These are phyloP conservation scores for Pseudomugil tenellus DNA, from an alignment of 2,797 vertebrate species.

Conservation along the genomic window DNA sequence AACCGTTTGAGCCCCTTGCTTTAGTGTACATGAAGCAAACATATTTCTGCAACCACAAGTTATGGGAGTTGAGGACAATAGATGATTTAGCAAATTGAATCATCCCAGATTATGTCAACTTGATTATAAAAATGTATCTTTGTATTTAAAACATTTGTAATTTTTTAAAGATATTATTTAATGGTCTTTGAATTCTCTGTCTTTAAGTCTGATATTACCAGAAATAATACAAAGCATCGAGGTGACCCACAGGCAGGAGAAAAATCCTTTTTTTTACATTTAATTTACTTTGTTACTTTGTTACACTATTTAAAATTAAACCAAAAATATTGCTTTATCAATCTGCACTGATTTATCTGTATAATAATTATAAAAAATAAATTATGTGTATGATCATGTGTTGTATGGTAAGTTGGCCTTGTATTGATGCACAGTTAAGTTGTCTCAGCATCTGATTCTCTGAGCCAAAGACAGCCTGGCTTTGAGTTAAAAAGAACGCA, in stretches of 20 bases:
- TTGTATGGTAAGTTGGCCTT: slow-evolving; percentile 3
- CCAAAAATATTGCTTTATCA: not conserved
- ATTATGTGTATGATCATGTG: slow-evolving; percentile 5
- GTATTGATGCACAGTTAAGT: slow-evolving; percentile 22
- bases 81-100: not conserved
- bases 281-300: not conserved
- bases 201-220: not conserved
- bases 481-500: slow-evolving; percentile 12
- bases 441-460: slow-evolving; percentile 13
- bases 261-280: not conserved
- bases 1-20: not conserved
- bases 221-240: not conserved
- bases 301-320: not conserved
- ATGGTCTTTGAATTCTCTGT: too few species aligned
- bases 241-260: not conserved
- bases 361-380: not conserved
- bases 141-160: not conserved
- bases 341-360: not conserved
- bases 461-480: slow-evolving; percentile 20
- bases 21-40: not conserved
- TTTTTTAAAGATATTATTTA: not conserved
- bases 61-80: not conserved
- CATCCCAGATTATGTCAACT: not conserved
- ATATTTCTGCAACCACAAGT: not conserved
- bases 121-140: not conserved